Conservation (phyloP, 1,140 invertebrate genomes). For the Orussus abietinus region DNA sequence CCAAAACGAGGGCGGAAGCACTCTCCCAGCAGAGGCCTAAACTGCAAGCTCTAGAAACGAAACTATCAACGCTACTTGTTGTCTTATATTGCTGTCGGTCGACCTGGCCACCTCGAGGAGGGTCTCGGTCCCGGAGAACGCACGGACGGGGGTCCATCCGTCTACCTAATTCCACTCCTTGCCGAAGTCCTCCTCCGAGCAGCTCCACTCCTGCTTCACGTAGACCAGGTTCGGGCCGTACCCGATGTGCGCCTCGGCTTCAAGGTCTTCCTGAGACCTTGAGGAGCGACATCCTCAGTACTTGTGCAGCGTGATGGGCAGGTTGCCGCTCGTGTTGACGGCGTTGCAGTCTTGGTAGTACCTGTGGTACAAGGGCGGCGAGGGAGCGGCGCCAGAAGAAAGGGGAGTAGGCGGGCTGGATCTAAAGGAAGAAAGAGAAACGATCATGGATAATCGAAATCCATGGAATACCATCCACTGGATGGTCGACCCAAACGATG, state of each 20-base stretch:
- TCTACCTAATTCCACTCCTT: constrained; percentile 47
- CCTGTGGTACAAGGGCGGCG: constrained; percentile 47
- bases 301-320: constrained; percentile 50
- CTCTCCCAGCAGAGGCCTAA: no score
- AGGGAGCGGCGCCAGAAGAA: constrained; percentile 44
- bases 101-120: no score
- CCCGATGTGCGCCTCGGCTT: constrained; percentile 22
- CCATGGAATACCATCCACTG: no score
- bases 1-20: no score
- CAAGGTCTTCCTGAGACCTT: constrained; percentile 43
- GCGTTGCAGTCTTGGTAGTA: constrained; percentile 52
- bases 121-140: no score
- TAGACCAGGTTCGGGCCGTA: constrained; percentile 43
- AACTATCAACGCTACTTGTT: no score
- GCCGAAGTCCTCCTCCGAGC: constrained; percentile 36
- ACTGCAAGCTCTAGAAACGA: no score
- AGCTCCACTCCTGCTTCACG: constrained; percentile 50
- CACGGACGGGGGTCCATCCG: no score
- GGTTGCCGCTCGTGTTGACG: constrained; percentile 47
- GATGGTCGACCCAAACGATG: no score
- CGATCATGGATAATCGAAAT: no score
- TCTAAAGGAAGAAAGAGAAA: constrained; percentile 36
- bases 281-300: constrained; percentile 54
- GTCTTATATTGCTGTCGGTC: no score
- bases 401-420: constrained; percentile 49